Evolutionary conservation across 2,888 invertebrate genomes (phyloP).

Genomic region (Eubasilissa splendida): DNA sequence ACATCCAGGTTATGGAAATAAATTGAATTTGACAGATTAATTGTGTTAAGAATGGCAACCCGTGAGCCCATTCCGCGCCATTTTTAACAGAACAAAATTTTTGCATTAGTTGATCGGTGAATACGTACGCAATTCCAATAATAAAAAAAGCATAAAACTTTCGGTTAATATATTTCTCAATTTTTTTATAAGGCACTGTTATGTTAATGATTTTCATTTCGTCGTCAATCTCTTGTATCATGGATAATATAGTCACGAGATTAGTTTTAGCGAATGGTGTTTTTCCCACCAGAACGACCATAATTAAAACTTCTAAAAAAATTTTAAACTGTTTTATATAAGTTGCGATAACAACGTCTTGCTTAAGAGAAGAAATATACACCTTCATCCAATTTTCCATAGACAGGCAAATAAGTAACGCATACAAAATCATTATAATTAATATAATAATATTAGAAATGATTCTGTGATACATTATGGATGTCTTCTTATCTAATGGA

Average conservation of each 20-base stretch:
- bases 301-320: conserved; percentile 23
- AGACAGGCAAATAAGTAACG: conserved; percentile 10
- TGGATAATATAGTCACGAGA: conserved; percentile 29
- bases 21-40: conserved; percentile 44
- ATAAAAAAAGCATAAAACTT: conserved; percentile 24
- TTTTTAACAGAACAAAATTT: neutral
- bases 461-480: neutral
- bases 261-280: conserved; percentile 47
- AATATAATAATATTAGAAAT: conserved; percentile 32
- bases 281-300: conserved; percentile 46
- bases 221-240: conserved; percentile 46
- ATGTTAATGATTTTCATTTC: conserved; percentile 40
- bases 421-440: conserved; percentile 25
- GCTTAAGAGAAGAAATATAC: neutral
- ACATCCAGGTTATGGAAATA: conserved; percentile 26
- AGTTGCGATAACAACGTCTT: conserved; percentile 37
- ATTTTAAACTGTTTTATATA: conserved; percentile 41
- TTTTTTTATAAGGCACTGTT: conserved; percentile 11
- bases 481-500: conserved; percentile 18
- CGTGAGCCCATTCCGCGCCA: neutral
- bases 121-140: conserved; percentile 8
- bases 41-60: conserved; percentile 28
- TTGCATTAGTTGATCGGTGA: conserved; percentile 11
- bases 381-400: conserved; percentile 3
- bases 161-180: conserved; percentile 28